phyloP scores from a whole-genome alignment of 2,113 vertebrate genomes.

The Cacatua alba region DNA sequence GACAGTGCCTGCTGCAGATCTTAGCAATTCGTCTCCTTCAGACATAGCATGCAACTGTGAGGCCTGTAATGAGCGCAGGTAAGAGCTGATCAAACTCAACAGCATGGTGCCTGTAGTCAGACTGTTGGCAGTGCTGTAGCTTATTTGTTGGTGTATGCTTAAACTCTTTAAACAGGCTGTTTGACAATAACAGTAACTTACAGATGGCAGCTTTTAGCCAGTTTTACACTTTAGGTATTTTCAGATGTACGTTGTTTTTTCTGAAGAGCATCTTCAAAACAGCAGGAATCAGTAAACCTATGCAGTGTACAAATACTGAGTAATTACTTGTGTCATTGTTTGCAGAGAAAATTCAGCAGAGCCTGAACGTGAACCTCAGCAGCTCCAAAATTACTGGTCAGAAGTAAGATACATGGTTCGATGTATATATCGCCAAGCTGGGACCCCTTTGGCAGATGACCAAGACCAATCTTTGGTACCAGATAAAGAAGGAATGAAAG shows the following conservation, averaged over 20 bases:
- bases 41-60: conserved; percentile 90
- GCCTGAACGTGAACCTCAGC: conserved; percentile 92
- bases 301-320: not conserved
- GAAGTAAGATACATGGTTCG: conserved; percentile 95
- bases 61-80: conserved; percentile 94
- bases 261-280: not conserved
- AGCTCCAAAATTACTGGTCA: conserved; percentile 97
- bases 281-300: not conserved
- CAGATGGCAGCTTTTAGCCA: not conserved
- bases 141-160: not conserved
- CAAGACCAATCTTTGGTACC: conserved; percentile 91
- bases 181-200: not conserved
- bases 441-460: conserved; percentile 91
- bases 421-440: conserved; percentile 95
- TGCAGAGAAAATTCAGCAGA: conserved; percentile 90
- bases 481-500: conserved; percentile 94
- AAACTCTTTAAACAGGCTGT: not conserved
- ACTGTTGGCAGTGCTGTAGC: not conserved
- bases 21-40: conserved; percentile 77
- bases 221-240: not conserved
- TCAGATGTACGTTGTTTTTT: not conserved
- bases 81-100: not conserved
- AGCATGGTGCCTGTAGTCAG: not conserved
- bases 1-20: conserved; percentile 83
- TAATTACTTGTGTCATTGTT: not conserved